Conservation (phyloP, 2,113 vertebrate species). For the Shinisaurus crocodilurus region DNA sequence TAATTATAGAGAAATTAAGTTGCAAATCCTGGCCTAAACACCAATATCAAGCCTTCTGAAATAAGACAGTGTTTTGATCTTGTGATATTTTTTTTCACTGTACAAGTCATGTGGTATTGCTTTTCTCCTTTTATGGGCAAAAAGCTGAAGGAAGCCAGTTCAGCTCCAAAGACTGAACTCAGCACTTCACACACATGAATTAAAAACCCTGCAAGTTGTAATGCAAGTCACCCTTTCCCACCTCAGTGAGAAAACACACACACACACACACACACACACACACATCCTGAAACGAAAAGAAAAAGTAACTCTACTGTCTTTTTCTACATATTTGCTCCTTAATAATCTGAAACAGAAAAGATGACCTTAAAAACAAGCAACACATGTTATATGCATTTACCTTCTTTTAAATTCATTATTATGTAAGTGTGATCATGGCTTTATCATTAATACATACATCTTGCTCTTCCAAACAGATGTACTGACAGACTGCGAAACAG, state of each 20-base stretch:
- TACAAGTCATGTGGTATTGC: conserved; percentile 65
- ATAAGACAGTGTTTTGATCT: conserved; percentile 26
- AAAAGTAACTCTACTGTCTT: neutral
- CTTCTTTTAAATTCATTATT: conserved; percentile 48
- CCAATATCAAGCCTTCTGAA: conserved; percentile 1
- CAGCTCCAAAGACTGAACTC: conserved; percentile 31
- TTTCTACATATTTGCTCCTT: conserved; percentile 31
- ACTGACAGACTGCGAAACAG: conserved; percentile 26
- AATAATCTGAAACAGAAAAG: neutral
- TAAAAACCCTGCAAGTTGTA: conserved; percentile 40
- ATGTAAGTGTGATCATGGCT: neutral
- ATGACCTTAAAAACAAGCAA: conserved; percentile 41
- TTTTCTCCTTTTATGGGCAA: conserved; percentile 81
- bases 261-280: no score
- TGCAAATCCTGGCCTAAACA: neutral
- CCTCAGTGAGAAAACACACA: conserved; percentile 17
- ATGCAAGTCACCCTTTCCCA: conserved; percentile 18
- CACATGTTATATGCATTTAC: conserved; percentile 38
- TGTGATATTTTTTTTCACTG: conserved; percentile 55
- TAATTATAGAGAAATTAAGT: neutral
- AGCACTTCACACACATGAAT: conserved; percentile 49
- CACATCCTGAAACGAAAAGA: conserved; percentile 14
- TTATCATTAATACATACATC: conserved; percentile 1
- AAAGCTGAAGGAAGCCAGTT: conserved; percentile 74
- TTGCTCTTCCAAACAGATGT: conserved; percentile 44